These are phyloP conservation scores for Cariama cristata DNA, from an alignment of 2,113 vertebrate genomes.

Conservation along the genomic window DNA sequence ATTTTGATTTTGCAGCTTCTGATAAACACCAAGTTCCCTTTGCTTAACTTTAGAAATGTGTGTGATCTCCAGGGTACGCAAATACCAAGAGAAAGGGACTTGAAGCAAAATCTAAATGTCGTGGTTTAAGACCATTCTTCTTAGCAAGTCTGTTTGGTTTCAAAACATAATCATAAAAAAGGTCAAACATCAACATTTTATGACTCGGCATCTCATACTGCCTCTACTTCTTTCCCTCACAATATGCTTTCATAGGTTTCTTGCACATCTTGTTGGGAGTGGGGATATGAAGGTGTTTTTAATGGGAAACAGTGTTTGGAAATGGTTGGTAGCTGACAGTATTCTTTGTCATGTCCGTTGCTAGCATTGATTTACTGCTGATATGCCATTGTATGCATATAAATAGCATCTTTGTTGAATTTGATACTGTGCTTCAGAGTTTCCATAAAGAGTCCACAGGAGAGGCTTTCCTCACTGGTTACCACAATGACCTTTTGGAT, in stretches of 20 bases:
- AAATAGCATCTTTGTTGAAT: neutral
- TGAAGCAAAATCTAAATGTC: neutral
- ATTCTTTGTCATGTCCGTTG: neutral
- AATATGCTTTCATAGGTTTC: neutral
- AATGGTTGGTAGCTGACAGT: neutral
- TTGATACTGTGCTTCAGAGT: neutral
- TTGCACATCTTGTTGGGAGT: neutral
- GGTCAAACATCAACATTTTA: neutral
- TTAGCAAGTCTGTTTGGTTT: neutral
- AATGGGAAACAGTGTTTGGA: neutral
- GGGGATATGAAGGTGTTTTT: neutral
- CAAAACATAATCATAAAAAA: neutral
- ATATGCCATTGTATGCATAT: neutral
- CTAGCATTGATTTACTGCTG: neutral
- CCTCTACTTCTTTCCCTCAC: neutral
- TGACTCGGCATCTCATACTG: neutral
- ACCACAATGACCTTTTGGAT: neutral
- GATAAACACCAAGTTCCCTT: neutral
- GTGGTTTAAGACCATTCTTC: neutral
- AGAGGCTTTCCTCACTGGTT: neutral
- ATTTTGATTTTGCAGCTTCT: neutral
- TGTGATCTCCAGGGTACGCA: neutral
- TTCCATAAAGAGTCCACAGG: neutral
- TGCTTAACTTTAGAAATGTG: neutral
- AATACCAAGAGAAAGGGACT: neutral